Base-by-base conservation (phyloP, 2,797 vertebrate species). In the Catharus ustulatus region DNA sequence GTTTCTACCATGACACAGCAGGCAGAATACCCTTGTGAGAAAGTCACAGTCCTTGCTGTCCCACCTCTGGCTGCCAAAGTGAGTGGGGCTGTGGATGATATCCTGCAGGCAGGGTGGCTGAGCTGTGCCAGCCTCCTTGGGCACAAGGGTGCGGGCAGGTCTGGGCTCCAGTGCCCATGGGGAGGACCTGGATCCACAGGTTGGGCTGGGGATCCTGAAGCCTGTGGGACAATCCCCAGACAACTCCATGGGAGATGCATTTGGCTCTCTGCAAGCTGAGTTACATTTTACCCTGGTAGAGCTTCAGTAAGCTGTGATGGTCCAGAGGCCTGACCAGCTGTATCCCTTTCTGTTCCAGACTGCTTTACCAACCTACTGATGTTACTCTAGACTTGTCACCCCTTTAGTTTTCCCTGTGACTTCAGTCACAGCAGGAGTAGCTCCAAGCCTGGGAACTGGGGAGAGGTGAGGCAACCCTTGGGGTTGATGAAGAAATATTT, bases 61-160 rank as follows among this genome's bases (percentile, higher is more conserved):
- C 32, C 15, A 1, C 22, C 13, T 0, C 30, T 15, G 19, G 55
- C 42, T 72, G 69, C 73, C 20, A 2, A 19, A 32, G 52, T 38
- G 17, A 59, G 29, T 0, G 0, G 9, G 59, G 34, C 49, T 6
- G 19, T 3, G 49, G 49, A 1, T 67, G 54, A 11, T 43, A 43
- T 11, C 71, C 48, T 5, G 42, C 27, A 15, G 88, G 52, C 45
- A 59, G 54, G 16, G 21, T 3, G 15, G 46, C 57, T 0, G 0
- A 75, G 48, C 63, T 83, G 57, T 52, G 61, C 49, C 82, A 58
- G 67, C 67, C 26, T 11, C 72, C 2, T 2, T 0, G 4, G 83
- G 32, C 59, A 45, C 57, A 30, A 27, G 27, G 4, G 5, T 7
- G 4, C 0, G 0, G 36, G 51, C 8, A 2, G 21, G 15, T 82